Evolutionary conservation across 30 jellyfish, hydroid and myxozoan species (phyloP), one percentile per base, ranked within the genome.

Genomic region (Mastigias papua): DNA sequence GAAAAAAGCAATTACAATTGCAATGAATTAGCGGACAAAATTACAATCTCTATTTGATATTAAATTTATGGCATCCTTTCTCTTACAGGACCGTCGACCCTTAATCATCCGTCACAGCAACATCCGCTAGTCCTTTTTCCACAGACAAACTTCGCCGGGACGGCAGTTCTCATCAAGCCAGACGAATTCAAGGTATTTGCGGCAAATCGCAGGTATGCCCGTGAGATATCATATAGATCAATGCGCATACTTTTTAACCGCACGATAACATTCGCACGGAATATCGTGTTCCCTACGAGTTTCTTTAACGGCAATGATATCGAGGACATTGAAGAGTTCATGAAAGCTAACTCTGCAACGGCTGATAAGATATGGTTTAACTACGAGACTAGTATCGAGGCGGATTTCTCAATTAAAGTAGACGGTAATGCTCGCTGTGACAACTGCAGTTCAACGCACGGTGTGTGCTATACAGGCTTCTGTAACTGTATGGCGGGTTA

Each of bases 381-480:
- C 84, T 94, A 82, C 60, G 99, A 88, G 48, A 17, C 92, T 63
- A 85, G 97, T 69, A 85, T 81, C 22, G 97, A 90, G 34, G 96
- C 96, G 72, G 91, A 80, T 73, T 94, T 94, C 79, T 78, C 90
- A 28, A 97, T 89, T 2, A 88, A 94, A 67, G 97, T 94, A 19
- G 97, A 32, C 22, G 97, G 97, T 15, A 94, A 89, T 57, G 80
- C 95, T 22, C 82, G 86, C 19, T 94, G 99, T 57, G 81, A 89
- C 61, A 94, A 94, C 91, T 94, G 99, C 84, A 94, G 99, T 69
- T 27, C 74, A 54, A 62, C 90, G 37, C 34, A 77, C 81, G 99
- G 99, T 48, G 97, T 89, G 21, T 94, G 99, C 64, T 94, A 94
- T 75, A 94, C 99, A 6, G 99, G 99, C 13, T 68, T 69, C 50